Base-by-base conservation (phyloP, 2,797 vertebrate species). In the Glossophaga mutica region DNA sequence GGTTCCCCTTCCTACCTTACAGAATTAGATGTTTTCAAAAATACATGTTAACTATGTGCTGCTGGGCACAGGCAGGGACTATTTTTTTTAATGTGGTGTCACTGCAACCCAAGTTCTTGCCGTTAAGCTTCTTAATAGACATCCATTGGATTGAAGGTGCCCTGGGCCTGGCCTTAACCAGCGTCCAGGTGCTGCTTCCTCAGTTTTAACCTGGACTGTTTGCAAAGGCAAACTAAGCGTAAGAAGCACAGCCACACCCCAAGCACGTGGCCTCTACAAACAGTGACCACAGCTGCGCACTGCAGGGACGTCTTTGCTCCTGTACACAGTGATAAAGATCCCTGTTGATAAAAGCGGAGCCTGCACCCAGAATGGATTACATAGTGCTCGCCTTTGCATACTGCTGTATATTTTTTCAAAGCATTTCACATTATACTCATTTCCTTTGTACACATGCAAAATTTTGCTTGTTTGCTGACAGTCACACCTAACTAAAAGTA, bases 221-320 rank as follows among this genome's bases (percentile, higher is more conserved):
- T n/a, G 78, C 82, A 95, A 94, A 94, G 93, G 92, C 78, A 91
- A 95, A 95, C 50, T 83, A 15, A 83, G 71, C 68, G 15, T 42
- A 22, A 50, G 73, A 74, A 81, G 84, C 74, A 65, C 12, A 44
- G 96, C 39, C 95, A 94, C 95, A 82, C 95, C 94, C 87, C 18
- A 10, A 42, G 73, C 85, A 88, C 91, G 18, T 52, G 93, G 97
- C 85, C 90, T 96, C 95, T 87, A 85, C 90, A 95, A 96, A 96
- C 94, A 97, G 62, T n/a, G 88, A 26, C 37, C 82, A 55, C 90
- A 92, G 94, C 95, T 86, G 86, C 82, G 62, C 34, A 78, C 68
- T 44, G 57, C 78, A 62, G 94, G 89, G 37, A 94, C 92, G 85
- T 91, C 83, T 83, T 79, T 48, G 78, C 82, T 95, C 26, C 46